Evolutionary conservation across 1,140 invertebrate species (phyloP), one percentile per base, ranked within the genome.

Genomic region (Maniola jurtina): DNA sequence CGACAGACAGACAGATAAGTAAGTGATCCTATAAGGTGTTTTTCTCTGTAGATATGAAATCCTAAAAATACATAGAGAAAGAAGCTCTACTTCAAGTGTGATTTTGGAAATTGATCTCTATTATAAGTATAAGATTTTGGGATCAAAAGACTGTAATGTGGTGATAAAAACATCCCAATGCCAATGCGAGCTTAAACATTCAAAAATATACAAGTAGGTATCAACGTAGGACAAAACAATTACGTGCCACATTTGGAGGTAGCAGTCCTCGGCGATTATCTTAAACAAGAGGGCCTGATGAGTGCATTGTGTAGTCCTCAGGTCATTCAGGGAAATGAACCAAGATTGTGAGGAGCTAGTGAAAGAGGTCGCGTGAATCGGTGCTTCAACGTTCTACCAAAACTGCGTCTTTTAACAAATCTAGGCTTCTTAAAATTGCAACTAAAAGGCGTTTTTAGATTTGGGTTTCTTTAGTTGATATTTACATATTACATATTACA

Each of bases 241-340:
- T 48, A 68, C 59, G 48, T 34, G 15, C 48, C 36, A 45, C 45
- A 60, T 66, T 66, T 42, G 48, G 61, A 68, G 69, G 56, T 50
- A 64, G 64, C 35, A 55, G 64, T 52, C 42, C 68, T 67, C 68
- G 14, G 54, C 64, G 64, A 73, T 73, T 73, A 73, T 70, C 64
- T 77, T 79, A 84, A 83, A 87, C 84, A 87, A 88, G 86, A 78
- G 83, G 57, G 68, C 16, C 73, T 88, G 84, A 88, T 87, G 86
- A 88, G 71, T 71, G 74, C 65, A 85, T 86, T 88, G 86, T 87
- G 73, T 69, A 69, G 64, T 80, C 80, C 83, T 83, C 80, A 80
- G 83, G 83, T 85, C 79, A 85, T 76, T 79, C 70, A 73, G 70
- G 73, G 73, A 70, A 73, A 69, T 64, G 42, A 59, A 54, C 36